Base-by-base conservation (phyloP, 2,113 vertebrate species). In the Azemiops feae region DNA sequence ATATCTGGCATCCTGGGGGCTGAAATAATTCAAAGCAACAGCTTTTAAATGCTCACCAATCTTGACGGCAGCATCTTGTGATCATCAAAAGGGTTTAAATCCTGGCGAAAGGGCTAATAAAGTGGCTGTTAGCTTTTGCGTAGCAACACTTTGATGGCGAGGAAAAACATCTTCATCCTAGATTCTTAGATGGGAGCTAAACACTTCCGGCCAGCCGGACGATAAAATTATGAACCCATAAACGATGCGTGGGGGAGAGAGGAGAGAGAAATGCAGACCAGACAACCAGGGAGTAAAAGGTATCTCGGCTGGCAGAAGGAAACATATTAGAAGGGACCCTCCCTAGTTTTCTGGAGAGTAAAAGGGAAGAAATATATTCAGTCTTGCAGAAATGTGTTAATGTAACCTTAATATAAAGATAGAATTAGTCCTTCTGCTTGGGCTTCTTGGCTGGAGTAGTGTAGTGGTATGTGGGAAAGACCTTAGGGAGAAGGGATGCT, bases 61-160 rank as follows among this genome's bases (percentile, higher is more conserved):
- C 91, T 95, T 93, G 88, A 52, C 87, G 92, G 92, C 93, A 85
- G 87, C 92, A 95, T 69, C 88, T 95, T 91, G 92, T 43, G 69
- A 93, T 92, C 94, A 93, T 87, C 92, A 95, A 95, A 95, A 50
- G 53, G 94, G 90, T 92, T 93, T 91, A 94, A 95, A 93, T 95
- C 91, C 88, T 93, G 96, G 95, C 95, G 88, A 91, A 92, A 86
- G 50, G 95, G 93, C 94, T 94, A 96, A 95, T 88, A 95, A 95
- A 93, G 25, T 50, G 93, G 92, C 55, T 95, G 93, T 95, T 95
- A 94, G 95, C 60, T 93, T 96, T 96, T 95, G 92, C 94, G 86
- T 93, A 95, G 96, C 92, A 93, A 94, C 89, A 93, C 94, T 95
- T 91, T 95, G 95, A 94, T 93, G 96, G 93, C 69, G 94, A 96